Conservation (phyloP, 2,797 vertebrate genomes). For the Urocyon cinereoargenteus region DNA sequence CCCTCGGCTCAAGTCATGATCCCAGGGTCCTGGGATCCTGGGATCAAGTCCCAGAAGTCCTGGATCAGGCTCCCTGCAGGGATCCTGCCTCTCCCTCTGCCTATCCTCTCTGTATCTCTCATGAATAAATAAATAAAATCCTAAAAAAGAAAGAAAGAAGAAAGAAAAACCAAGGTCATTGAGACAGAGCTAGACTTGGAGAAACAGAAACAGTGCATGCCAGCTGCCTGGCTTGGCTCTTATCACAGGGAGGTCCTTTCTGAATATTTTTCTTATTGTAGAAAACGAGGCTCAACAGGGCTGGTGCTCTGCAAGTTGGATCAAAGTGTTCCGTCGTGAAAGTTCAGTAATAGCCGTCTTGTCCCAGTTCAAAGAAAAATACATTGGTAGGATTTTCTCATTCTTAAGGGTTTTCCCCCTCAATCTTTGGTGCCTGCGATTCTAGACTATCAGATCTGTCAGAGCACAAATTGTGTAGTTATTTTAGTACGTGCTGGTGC, state of each 20-base stretch:
- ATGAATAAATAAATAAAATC: no score
- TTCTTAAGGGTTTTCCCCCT: neutral
- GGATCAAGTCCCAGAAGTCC: no score
- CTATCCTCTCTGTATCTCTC: no score
- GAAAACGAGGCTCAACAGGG: neutral
- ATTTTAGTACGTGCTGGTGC: conserved; percentile 18
- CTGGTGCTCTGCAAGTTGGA: neutral
- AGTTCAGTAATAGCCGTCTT: neutral
- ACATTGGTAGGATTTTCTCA: neutral
- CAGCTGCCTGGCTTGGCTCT: neutral
- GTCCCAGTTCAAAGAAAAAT: neutral
- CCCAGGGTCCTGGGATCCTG: no score
- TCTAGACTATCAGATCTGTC: neutral
- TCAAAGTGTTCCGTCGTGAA: neutral
- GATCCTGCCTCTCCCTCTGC: no score
- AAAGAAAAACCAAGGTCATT: neutral
- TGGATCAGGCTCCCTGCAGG: no score
- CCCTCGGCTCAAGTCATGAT: no score
- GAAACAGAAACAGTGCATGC: neutral
- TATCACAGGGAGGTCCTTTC: neutral
- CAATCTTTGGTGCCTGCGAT: neutral
- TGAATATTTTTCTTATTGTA: conserved; percentile 26
- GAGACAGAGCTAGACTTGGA: conserved; percentile 2
- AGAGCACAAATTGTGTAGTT: neutral
- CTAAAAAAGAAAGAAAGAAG: no score